These are phyloP conservation scores for Danio jaintianensis DNA, from an alignment of 2,797 vertebrate species.

Conservation along the genomic window DNA sequence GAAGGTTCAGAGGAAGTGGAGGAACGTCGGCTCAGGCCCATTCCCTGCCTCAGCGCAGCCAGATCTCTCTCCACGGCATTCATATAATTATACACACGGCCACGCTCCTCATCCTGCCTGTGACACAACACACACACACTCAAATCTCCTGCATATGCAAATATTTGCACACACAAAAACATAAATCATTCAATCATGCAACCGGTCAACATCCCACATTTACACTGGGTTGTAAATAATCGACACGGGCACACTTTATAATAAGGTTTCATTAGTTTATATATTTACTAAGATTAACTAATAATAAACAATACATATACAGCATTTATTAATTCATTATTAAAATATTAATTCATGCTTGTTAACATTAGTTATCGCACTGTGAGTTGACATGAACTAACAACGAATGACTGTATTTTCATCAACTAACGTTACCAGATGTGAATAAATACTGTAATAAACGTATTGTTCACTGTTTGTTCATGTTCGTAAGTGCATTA, in stretches of 20 bases:
- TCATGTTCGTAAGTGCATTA: too few species aligned
- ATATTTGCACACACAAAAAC: constrained; percentile 1
- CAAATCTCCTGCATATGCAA: not conserved
- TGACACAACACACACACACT: constrained; percentile 12
- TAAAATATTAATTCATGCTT: too few species aligned
- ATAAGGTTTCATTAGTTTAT: too few species aligned
- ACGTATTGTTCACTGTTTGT: too few species aligned
- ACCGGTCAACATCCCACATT: not conserved
- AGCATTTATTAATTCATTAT: too few species aligned
- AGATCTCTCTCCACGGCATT: constrained; percentile 88
- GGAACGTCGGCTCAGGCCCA: constrained; percentile 87
- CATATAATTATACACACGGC: constrained; percentile 91
- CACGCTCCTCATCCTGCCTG: constrained; percentile 89
- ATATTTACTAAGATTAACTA: too few species aligned
- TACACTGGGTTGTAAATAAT: not conserved
- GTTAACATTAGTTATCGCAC: too few species aligned
- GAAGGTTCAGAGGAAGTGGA: constrained; percentile 89
- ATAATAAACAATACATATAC: too few species aligned
- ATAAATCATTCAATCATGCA: not conserved
- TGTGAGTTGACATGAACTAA: too few species aligned
- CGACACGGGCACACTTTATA: not conserved
- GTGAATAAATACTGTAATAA: too few species aligned
- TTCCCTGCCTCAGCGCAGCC: constrained; percentile 87
- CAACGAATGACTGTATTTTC: too few species aligned
- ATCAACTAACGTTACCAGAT: too few species aligned